phyloP scores from a whole-genome alignment of 2,113 vertebrate species.

The Neodon shergylaensis region DNA sequence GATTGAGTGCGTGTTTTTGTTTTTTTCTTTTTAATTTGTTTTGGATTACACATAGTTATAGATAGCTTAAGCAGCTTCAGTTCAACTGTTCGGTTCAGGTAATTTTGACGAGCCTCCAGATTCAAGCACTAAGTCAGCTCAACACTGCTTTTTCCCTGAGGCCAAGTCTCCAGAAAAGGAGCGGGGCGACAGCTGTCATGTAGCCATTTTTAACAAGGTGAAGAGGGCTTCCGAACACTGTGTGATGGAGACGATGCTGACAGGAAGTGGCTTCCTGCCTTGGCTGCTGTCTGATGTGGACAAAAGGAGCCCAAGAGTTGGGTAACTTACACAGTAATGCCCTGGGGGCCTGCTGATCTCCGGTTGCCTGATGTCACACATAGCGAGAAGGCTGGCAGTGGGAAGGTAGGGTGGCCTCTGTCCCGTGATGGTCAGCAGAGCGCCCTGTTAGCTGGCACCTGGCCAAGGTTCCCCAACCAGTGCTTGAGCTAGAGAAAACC shows the following conservation, averaged over 20 bases:
- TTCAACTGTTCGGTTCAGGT: neutral
- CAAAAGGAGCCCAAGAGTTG: neutral
- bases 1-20: neutral
- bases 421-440: neutral
- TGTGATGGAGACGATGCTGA: neutral
- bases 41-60: neutral
- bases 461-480: neutral
- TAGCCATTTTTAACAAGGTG: conserved; percentile 42
- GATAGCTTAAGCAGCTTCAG: neutral
- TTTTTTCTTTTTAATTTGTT: neutral
- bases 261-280: conserved; percentile 23
- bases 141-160: neutral
- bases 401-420: neutral
- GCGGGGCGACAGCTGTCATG: conserved; percentile 56
- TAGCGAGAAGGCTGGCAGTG: conserved; percentile 52
- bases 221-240: neutral
- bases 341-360: conserved; percentile 5
- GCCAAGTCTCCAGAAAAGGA: conserved; percentile 23
- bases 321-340: neutral
- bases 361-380: conserved; percentile 28
- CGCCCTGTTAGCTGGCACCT: neutral
- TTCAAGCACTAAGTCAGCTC: conserved; percentile 38
- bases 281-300: neutral
- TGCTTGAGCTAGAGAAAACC: neutral
- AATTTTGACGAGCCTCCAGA: neutral